Percentiles rank a stretch among this genome's conserved stretches.
These are phyloP conservation scores for Astyanax mexicanus DNA, from an alignment of 2,797 vertebrate genomes.

Conservation along the genomic window DNA sequence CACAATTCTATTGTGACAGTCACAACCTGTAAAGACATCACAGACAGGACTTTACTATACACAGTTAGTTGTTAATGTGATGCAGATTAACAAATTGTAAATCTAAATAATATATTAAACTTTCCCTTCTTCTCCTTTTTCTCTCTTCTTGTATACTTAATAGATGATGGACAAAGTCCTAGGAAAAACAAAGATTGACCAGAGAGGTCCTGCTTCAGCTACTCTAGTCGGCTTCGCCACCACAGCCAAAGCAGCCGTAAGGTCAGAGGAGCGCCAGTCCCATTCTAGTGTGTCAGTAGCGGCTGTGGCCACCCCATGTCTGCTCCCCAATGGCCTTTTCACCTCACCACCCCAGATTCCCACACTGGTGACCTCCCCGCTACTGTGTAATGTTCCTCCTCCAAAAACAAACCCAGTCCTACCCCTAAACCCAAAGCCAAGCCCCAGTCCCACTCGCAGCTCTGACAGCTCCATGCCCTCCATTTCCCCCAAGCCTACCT, in stretches of 20 bases:
- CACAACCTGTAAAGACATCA: too few relatives aligned
- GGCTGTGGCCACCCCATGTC: slow-evolving; percentile 45
- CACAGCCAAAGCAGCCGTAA: slow-evolving; percentile 46
- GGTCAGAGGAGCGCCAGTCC: slow-evolving; percentile 41
- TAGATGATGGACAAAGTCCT: slow-evolving; percentile 62
- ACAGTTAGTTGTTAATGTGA: background rate
- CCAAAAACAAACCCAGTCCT: slow-evolving; percentile 11
- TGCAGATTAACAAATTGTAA: background rate
- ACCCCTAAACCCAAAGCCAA: background rate
- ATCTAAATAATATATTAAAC: background rate
- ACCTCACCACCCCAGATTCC: slow-evolving; percentile 46
- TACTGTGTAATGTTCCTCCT: slow-evolving; percentile 42
- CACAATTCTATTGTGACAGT: too few relatives aligned
- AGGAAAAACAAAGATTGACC: slow-evolving; percentile 49
- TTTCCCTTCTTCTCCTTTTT: background rate
- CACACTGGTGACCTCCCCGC: slow-evolving; percentile 39
- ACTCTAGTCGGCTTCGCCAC: slow-evolving; percentile 54
- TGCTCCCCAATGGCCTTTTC: slow-evolving; percentile 48
- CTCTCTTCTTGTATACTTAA: background rate
- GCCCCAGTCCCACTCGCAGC: slow-evolving; percentile 17
- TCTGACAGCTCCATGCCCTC: slow-evolving; percentile 26
- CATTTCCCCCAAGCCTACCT: slow-evolving; percentile 30
- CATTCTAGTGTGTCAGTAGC: slow-evolving; percentile 34
- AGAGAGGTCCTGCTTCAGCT: slow-evolving; percentile 49
- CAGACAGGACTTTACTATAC: too few relatives aligned